Conservation (phyloP, 2,888 invertebrate genomes). For the Ernsta delagoae region DNA sequence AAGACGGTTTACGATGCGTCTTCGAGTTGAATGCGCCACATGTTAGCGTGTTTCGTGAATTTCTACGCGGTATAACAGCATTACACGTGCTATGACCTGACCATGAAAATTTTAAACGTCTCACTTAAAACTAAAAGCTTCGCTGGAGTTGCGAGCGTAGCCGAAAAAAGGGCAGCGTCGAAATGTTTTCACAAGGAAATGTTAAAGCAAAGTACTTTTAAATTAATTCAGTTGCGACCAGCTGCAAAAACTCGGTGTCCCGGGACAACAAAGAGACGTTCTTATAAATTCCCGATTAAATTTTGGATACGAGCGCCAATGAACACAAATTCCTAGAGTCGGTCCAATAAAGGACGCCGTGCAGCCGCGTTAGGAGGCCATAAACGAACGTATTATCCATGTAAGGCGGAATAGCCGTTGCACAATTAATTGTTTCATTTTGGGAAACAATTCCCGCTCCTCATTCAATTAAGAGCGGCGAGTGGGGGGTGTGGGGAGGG, state of each 20-base stretch:
- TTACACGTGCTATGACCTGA: slow-evolving; percentile 79
- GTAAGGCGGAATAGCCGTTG: slow-evolving; percentile 85
- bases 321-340: slow-evolving; percentile 84
- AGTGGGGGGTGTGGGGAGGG: slow-evolving; percentile 65
- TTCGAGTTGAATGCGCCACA: slow-evolving; percentile 79
- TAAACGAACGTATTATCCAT: slow-evolving; percentile 85
- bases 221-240: slow-evolving; percentile 62
- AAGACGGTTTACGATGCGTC: slow-evolving; percentile 83
- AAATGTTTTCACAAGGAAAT: slow-evolving; percentile 52
- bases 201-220: slow-evolving; percentile 62
- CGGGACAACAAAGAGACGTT: slow-evolving; percentile 73
- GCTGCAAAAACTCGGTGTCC: slow-evolving; percentile 71
- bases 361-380: slow-evolving; percentile 84
- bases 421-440: slow-evolving; percentile 86
- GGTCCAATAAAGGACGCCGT: slow-evolving; percentile 83
- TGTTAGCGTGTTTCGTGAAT: slow-evolving; percentile 72
- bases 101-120: slow-evolving; percentile 81
- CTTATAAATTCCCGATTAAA: slow-evolving; percentile 83
- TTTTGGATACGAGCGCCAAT: slow-evolving; percentile 82
- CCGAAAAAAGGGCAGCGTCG: slow-evolving; percentile 39
- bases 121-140: slow-evolving; percentile 68
- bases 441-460: slow-evolving; percentile 86
- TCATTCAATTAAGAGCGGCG: slow-evolving; percentile 85
- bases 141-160: slow-evolving; percentile 44
- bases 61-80: slow-evolving; percentile 72